Percentiles rank a stretch among this genome's conserved stretches.
phyloP scores from a whole-genome alignment of 2,113 vertebrate genomes.

The Chionis minor region DNA sequence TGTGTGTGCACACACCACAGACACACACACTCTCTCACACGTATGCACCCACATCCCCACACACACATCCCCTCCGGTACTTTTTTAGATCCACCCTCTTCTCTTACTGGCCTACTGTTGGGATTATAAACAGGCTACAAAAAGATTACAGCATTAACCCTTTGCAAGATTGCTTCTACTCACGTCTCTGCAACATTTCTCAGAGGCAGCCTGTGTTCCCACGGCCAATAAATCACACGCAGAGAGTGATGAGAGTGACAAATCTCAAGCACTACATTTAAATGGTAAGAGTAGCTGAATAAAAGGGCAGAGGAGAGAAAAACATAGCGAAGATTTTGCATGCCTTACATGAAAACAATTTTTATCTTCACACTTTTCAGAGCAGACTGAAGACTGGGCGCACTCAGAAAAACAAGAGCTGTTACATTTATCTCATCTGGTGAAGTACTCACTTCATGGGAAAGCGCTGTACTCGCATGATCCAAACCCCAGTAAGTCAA shows the following conservation, averaged over 20 bases:
- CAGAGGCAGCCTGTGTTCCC: background rate
- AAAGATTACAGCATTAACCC: slow-evolving; percentile 72
- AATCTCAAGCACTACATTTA: slow-evolving; percentile 11
- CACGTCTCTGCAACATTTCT: background rate
- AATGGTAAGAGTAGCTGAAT: background rate
- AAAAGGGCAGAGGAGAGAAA: slow-evolving; percentile 23
- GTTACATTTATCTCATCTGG: background rate
- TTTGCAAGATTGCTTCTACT: slow-evolving; percentile 30
- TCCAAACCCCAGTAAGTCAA: background rate
- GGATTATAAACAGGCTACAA: slow-evolving; percentile 61
- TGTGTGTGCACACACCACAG: background rate
- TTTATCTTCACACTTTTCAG: slow-evolving; percentile 32
- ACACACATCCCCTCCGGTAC: background rate
- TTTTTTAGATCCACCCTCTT: slow-evolving; percentile 68
- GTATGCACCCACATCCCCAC: background rate
- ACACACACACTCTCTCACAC: background rate
- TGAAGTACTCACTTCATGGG: background rate
- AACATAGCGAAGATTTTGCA: background rate
- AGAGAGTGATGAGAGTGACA: background rate
- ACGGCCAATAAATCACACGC: background rate
- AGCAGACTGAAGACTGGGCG: background rate
- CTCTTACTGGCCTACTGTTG: slow-evolving; percentile 51
- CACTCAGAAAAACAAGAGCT: background rate
- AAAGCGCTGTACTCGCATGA: background rate
- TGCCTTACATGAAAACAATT: slow-evolving; percentile 35